phyloP scores from a whole-genome alignment of 53 echinoderm and acorn worm species.

The Echinometra lucunter region DNA sequence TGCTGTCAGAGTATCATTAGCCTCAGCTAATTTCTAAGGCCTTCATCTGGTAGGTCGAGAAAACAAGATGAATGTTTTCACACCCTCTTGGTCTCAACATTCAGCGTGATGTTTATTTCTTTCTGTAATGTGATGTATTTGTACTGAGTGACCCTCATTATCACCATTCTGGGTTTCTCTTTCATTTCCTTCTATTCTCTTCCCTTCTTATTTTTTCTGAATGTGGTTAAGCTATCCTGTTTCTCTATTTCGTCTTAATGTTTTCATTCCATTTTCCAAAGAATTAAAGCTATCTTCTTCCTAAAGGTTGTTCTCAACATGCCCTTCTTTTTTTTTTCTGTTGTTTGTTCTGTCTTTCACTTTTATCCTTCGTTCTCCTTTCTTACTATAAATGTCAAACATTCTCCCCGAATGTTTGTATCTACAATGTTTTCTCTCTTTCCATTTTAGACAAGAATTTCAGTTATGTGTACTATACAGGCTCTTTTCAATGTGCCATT shows the following conservation, averaged over 20 bases:
- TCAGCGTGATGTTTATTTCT: not conserved
- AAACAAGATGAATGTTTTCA: conserved; percentile 34
- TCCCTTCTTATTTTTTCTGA: not conserved
- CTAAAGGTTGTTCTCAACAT: not conserved
- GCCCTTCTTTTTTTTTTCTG: not conserved
- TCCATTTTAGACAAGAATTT: not conserved
- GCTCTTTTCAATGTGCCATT: not conserved
- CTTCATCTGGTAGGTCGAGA: conserved; percentile 2
- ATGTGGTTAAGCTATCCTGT: not conserved
- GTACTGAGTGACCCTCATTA: conserved; percentile 31
- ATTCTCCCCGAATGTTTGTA: not conserved
- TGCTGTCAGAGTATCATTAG: conserved; percentile 15
- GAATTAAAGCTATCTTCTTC: not conserved
- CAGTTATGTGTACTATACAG: not conserved
- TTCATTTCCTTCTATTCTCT: not conserved
- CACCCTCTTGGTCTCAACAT: not conserved
- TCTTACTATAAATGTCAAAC: not conserved
- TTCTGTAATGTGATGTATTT: conserved; percentile 37
- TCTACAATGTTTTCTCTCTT: not conserved
- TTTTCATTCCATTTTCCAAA: not conserved
- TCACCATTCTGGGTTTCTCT: not conserved
- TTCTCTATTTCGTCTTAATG: not conserved
- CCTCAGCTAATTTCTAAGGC: not conserved
- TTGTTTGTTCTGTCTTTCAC: not conserved
- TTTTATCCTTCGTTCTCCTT: not conserved